Base-by-base conservation (phyloP, 2,797 vertebrate species). In the Pampus argenteus region DNA sequence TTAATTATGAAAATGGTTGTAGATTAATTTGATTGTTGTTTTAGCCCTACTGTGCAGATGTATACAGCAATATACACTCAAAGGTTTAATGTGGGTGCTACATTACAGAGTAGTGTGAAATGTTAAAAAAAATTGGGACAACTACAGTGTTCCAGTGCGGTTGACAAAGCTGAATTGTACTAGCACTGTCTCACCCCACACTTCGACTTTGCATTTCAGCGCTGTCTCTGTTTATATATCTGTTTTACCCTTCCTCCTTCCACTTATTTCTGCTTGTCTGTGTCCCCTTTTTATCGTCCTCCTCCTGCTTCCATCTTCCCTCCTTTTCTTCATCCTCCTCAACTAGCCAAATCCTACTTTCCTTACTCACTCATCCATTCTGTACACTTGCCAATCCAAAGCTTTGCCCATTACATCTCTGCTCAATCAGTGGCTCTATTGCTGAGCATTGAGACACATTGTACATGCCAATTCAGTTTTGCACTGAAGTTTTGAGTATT, bases 341-440 rank as follows among this genome's bases (percentile, higher is more conserved):
- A 31, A 36, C 7, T 31, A 88, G 88, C 76, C 29, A 52, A 86
- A 71, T 84, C 83, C 90, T 85, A 20, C 86, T 87, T 83, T 72
- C 80, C 78, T 86, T 54, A 84, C 84, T 92, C 83, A 82, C 93
- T 94, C 94, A 93, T 94, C 91, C 92, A 92, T 95, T 95, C 89
- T 88, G 90, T 90, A 92, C 87, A 93, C 94, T 94, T 95, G 94
- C 94, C 94, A 93, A 92, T 92, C 80, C 83, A 71, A 87, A 83
- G 86, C 87, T 91, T 91, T 87, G 69, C 69, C 47, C 89, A 90
- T 89, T 76, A 60, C 91, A 89, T 88, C 76, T 74, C 82, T 80
- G 82, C 86, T 78, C 82, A 75, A 80, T 83, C 80, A 17, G 81
- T 29, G 83, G 88, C 76, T 80, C 78, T 82, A 87, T 66, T 49